Evolutionary conservation across 2,888 invertebrate genomes (phyloP).

Genomic region (Chrysotoxum bicinctum): DNA sequence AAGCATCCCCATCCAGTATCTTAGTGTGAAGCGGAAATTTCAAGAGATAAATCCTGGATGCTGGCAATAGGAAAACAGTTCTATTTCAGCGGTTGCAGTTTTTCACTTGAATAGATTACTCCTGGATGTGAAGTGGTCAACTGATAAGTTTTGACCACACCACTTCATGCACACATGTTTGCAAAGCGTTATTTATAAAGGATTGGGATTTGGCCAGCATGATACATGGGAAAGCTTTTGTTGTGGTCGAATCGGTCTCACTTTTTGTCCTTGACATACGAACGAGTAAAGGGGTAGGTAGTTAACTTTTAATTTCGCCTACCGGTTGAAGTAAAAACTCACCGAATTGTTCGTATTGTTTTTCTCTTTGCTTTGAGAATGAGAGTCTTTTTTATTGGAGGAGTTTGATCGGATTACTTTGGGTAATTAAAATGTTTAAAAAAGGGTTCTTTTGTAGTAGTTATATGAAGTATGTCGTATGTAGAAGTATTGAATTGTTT

Average conservation of each 20-base stretch:
- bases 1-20: neutral
- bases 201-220: neutral
- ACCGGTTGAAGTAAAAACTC: conserved; percentile 2
- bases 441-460: neutral
- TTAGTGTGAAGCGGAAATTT: conserved; percentile 54
- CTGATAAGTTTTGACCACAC: conserved; percentile 30
- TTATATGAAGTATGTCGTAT: too few relatives aligned
- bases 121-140: conserved; percentile 5
- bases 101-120: conserved; percentile 46
- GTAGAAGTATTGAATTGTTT: too few relatives aligned
- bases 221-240: conserved; percentile 42
- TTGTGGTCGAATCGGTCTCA: conserved; percentile 67
- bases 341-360: neutral
- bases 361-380: neutral
- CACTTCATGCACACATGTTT: conserved; percentile 21
- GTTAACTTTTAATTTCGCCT: conserved; percentile 68
- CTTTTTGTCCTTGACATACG: conserved; percentile 71
- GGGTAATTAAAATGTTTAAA: conserved; percentile 55
- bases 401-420: conserved; percentile 35
- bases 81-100: conserved; percentile 52
- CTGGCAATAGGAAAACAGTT: conserved; percentile 45
- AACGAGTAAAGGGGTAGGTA: conserved; percentile 54
- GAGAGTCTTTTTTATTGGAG: conserved; percentile 4
- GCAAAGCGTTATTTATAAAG: conserved; percentile 26
- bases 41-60: conserved; percentile 58